phyloP scores from a whole-genome alignment of 2,888 invertebrate genomes.

The Leucozona laternaria region DNA sequence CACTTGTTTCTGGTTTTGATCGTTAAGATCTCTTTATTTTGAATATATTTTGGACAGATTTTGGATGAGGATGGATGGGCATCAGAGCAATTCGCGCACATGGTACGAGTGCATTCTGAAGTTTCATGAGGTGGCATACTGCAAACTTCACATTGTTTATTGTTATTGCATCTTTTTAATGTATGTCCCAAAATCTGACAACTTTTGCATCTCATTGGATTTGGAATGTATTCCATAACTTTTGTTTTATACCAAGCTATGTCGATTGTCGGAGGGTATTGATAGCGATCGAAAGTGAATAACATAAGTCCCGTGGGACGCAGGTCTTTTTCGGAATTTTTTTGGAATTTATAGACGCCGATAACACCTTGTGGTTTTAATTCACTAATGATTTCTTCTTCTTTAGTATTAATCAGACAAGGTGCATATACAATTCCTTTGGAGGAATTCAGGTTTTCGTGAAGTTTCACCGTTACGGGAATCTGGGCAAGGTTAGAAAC shows the following conservation, averaged over 20 bases:
- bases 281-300: not conserved
- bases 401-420: not conserved
- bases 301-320: not conserved
- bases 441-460: not conserved
- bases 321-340: not conserved
- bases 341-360: not conserved
- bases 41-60: not conserved
- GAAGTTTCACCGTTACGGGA: not conserved
- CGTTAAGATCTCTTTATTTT: not conserved
- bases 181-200: not conserved
- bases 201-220: too few species aligned
- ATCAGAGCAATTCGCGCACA: not conserved
- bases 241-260: not conserved
- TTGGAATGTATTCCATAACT: too few species aligned
- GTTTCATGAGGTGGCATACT: not conserved
- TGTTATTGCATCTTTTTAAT: not conserved
- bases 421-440: not conserved
- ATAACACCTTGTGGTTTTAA: not conserved
- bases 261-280: not conserved
- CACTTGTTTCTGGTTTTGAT: slow-evolving; percentile 7
- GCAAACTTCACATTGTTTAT: not conserved
- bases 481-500: not conserved
- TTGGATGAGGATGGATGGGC: not conserved
- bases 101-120: not conserved
- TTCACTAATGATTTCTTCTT: not conserved